A percentile compares a stretch with the other conserved stretches of the same genome.
Evolutionary conservation across 1,140 invertebrate species (phyloP).

Genomic region (Drosophila tristis): DNA sequence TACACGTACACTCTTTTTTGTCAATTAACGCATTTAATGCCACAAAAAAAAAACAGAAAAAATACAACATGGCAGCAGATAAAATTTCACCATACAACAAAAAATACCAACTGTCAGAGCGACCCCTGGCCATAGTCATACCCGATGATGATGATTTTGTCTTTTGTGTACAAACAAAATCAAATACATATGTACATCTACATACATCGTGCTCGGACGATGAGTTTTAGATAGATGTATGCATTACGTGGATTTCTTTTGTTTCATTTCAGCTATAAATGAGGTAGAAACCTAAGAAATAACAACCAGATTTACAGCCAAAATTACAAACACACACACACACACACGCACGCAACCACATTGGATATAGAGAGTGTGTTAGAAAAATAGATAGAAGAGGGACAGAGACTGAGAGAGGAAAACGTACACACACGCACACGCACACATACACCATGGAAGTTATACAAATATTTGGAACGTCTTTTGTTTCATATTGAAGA

Average conservation of each 20-base stretch:
- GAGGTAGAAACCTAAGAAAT: conserved; percentile 40
- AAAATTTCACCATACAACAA: conserved; percentile 67
- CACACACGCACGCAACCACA: conserved; percentile 6
- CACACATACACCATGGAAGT: no score
- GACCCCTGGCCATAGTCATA: conserved; percentile 2
- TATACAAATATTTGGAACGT: background rate
- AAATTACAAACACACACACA: conserved; percentile 26
- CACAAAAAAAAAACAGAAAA: conserved; percentile 54
- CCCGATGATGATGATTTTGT: conserved; percentile 30
- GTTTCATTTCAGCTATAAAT: conserved; percentile 14
- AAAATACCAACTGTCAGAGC: conserved; percentile 53
- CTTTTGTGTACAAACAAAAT: conserved; percentile 49
- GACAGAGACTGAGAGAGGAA: background rate
- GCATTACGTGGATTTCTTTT: conserved; percentile 8
- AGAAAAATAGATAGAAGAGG: background rate
- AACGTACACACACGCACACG: no score
- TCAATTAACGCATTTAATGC: conserved; percentile 75
- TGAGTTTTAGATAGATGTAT: conserved; percentile 1
- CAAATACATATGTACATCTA: conserved; percentile 21
- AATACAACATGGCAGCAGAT: conserved; percentile 69
- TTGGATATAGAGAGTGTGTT: conserved; percentile 10
- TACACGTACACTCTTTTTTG: conserved; percentile 50
- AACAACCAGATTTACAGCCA: conserved; percentile 54
- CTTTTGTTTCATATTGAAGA: conserved; percentile 9
- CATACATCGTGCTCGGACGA: background rate